Base-by-base conservation (phyloP, 2,113 vertebrate species). In the Seriola rivoliana region DNA sequence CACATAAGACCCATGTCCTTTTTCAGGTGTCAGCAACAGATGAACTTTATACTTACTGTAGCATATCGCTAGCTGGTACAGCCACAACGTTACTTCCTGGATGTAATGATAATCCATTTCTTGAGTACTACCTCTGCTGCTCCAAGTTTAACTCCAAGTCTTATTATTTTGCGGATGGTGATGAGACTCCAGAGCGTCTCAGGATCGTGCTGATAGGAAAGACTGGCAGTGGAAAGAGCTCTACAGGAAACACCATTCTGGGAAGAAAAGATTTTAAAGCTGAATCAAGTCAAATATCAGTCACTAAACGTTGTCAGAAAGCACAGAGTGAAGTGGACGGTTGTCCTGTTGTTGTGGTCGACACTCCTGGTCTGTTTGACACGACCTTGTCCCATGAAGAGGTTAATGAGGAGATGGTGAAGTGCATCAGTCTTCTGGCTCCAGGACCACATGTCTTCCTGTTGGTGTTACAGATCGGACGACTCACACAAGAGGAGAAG, bases 401-500 rank as follows among this genome's bases (percentile, higher is more conserved):
- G 40, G 8, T 42, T 11, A 9, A 42, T 42, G 40, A 74, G 13
- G 84, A 88, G 62, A 12, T 86, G 5, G 9, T 44, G 8, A 84
- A 72, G 34, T 86, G 81, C n/a, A 44, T 84, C 42, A 57, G 40
- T 29, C 25, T 85, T 0, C 25, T 81, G 34, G 23, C 80, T 78
- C 77, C 81, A 40, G 77, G 87, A 8, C 87, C 87, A 13, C 80
- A 85, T 23, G 87, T 69, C 21, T 81, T 90, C 65, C 36, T 90
- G 14, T 13, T 87, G 71, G 85, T 91, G 52, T 1, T 86, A 7
- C 3, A 19, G 1, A 70, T 86, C 1, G 80, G 62, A 3, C 50
- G 71, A 12, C 23, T 89, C 0, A 86, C 83, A 40, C 0, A 3
- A 16, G 85, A 89, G 38, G 85, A 91, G 13, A 83, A 63, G 42